phyloP scores from a whole-genome alignment of 2,797 vertebrate species.

The Oceanodroma leucorhoa region DNA sequence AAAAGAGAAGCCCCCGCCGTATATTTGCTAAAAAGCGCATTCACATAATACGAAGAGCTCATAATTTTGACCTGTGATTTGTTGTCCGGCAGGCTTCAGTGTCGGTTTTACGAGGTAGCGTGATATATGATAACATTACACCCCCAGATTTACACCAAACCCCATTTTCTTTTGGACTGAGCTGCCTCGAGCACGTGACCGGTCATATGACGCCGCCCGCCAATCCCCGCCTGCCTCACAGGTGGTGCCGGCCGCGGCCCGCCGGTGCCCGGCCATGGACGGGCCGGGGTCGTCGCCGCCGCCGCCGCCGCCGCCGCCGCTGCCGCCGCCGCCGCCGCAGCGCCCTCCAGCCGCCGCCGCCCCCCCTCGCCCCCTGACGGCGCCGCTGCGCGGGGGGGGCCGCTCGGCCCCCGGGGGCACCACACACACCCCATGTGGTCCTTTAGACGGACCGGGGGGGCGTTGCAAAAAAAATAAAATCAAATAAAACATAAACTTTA shows the following conservation, averaged over 20 bases:
- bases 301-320: neutral
- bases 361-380: neutral
- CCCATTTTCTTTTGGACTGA: slow-evolving; percentile 91
- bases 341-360: neutral
- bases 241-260: slow-evolving; percentile 76
- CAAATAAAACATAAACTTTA: neutral
- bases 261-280: slow-evolving; percentile 64
- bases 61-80: slow-evolving; percentile 97
- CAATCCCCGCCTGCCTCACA: slow-evolving; percentile 84
- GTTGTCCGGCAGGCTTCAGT: slow-evolving; percentile 93
- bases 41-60: slow-evolving; percentile 94
- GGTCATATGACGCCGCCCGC: slow-evolving; percentile 80
- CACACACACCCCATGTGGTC: neutral
- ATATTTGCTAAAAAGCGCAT: slow-evolving; percentile 94
- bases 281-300: neutral
- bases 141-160: slow-evolving; percentile 96
- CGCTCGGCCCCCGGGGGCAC: too few relatives aligned
- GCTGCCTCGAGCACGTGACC: slow-evolving; percentile 87
- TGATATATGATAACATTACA: slow-evolving; percentile 99
- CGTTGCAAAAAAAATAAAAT: neutral
- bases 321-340: too few relatives aligned
- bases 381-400: neutral
- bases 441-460: accelerated
- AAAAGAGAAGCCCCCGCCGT: slow-evolving; percentile 85
- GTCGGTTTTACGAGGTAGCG: slow-evolving; percentile 97